A percentile compares a stretch with the other conserved stretches of the same genome.
Evolutionary conservation across 2,113 vertebrate species (phyloP).

Genomic region (Phylloscopus whistleri): DNA sequence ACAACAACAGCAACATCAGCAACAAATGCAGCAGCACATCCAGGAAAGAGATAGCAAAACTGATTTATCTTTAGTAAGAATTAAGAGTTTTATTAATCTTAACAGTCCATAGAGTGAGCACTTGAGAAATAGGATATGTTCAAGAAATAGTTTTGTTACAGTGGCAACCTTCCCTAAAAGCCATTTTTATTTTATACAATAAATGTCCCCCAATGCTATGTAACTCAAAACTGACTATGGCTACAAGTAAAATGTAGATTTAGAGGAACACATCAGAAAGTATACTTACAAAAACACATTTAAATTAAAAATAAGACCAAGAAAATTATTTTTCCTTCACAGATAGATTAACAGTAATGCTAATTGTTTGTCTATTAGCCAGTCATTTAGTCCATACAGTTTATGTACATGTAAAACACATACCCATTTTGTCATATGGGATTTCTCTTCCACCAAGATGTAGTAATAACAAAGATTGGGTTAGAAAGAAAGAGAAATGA

Average conservation of each 20-base stretch:
- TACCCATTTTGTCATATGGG: background rate
- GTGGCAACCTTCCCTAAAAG: background rate
- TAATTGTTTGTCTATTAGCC: background rate
- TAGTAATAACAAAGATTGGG: background rate
- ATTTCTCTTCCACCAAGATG: background rate
- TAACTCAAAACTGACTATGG: background rate
- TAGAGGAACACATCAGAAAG: background rate
- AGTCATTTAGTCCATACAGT: background rate
- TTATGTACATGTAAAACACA: background rate
- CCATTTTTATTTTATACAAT: background rate
- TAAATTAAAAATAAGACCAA: background rate
- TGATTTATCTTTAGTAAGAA: background rate
- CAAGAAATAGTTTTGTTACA: background rate
- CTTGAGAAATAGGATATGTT: background rate
- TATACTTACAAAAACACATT: background rate
- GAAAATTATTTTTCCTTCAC: background rate
- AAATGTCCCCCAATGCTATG: background rate
- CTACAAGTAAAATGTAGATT: background rate
- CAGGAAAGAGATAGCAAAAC: background rate
- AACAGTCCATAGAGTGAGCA: background rate
- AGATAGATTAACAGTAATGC: background rate
- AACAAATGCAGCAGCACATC: background rate
- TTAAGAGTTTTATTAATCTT: background rate
- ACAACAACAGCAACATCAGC: background rate
- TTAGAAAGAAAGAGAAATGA: background rate